Evolutionary conservation across 1,140 invertebrate species (phyloP).

Genomic region (Leptonema lineaticorne): DNA sequence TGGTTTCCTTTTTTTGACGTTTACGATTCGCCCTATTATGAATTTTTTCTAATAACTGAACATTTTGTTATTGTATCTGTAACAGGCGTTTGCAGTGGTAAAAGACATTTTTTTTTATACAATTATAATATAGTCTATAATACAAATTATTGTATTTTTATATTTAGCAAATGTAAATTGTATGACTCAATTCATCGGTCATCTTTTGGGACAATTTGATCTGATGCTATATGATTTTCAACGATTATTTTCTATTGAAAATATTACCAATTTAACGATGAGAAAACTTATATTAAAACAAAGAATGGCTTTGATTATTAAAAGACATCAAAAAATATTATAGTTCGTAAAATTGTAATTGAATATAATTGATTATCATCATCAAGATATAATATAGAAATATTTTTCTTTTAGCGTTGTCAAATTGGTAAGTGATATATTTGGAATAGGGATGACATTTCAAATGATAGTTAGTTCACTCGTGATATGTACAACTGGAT

Average conservation of each 20-base stretch:
- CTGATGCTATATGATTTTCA: constrained; percentile 17
- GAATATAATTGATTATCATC: background rate
- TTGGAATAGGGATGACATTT: constrained; percentile 15
- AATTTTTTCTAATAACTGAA: constrained; percentile 18
- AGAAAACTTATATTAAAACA: background rate
- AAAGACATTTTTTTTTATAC: too few relatives aligned
- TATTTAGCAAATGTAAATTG: constrained; percentile 11
- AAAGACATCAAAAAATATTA: constrained; percentile 18
- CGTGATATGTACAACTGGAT: constrained; percentile 20
- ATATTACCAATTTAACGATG: background rate
- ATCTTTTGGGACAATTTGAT: constrained; percentile 24
- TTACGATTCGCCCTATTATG: constrained; percentile 21
- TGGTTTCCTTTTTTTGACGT: constrained; percentile 26
- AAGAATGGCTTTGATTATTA: constrained; percentile 11
- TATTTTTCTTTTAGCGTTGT: background rate
- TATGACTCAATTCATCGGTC: constrained; percentile 21
- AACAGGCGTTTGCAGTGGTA: background rate
- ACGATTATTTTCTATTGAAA: constrained; percentile 21
- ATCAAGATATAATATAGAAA: background rate
- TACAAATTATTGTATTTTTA: background rate
- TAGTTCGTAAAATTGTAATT: background rate
- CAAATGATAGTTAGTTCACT: constrained; percentile 22
- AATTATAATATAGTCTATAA: background rate
- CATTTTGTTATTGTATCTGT: background rate
- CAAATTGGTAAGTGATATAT: background rate